Conservation (phyloP, 53 echinoderm and acorn worm species). For the Zoroaster sp. region DNA sequence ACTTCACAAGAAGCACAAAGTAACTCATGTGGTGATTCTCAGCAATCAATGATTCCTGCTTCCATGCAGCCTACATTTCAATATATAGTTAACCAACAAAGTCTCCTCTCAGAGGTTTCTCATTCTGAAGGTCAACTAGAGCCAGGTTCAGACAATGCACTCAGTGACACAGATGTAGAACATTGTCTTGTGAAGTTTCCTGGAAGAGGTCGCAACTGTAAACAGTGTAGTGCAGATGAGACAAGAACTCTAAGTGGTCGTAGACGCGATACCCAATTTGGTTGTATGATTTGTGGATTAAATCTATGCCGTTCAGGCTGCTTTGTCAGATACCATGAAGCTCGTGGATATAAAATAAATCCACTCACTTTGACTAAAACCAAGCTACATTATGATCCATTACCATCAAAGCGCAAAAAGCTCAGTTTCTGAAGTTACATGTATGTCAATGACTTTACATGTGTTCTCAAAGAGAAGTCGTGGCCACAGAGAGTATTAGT, state of each 20-base stretch:
- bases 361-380: neutral
- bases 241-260: conserved; percentile 46
- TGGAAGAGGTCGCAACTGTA: conserved; percentile 63
- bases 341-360: conserved; percentile 18
- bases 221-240: conserved; percentile 28
- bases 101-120: neutral
- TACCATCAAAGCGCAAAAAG: neutral
- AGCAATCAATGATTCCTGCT: neutral
- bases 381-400: neutral
- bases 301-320: conserved; percentile 52
- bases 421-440: neutral
- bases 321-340: conserved; percentile 53
- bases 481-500: too few relatives aligned
- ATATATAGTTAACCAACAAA: neutral
- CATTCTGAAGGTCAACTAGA: neutral
- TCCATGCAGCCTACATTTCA: neutral
- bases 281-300: conserved; percentile 33
- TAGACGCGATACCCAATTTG: conserved; percentile 58
- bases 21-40: neutral
- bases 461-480: too few relatives aligned
- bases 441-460: neutral
- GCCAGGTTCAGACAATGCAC: neutral
- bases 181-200: conserved; percentile 63
- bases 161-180: neutral
- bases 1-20: neutral